Conservation (phyloP, 1,140 invertebrate genomes). For the Panagrolaimus sp. region DNA sequence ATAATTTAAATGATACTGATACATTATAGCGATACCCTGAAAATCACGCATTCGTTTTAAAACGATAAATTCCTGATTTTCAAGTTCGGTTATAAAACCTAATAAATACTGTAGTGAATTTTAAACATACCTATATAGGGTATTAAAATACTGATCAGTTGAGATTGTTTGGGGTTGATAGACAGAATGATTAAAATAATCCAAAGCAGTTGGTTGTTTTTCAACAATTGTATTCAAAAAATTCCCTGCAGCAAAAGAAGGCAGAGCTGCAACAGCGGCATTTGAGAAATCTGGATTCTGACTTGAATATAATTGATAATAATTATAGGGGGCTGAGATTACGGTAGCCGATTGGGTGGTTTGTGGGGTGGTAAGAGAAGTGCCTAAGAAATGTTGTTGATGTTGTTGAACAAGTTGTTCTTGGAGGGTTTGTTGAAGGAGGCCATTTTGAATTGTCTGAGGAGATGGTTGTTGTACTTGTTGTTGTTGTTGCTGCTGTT, state of each 20-base stretch:
- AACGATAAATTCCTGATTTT: no score
- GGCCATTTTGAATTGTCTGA: background rate
- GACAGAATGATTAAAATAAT: background rate
- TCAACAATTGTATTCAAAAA: constrained; percentile 15
- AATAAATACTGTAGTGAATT: no score
- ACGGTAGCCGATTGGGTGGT: background rate
- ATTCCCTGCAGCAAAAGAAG: background rate
- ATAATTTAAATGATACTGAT: no score
- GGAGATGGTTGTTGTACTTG: background rate
- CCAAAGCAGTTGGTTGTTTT: background rate
- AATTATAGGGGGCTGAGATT: background rate
- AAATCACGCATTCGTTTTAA: no score
- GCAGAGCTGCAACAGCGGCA: background rate
- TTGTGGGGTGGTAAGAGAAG: background rate
- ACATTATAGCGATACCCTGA: no score
- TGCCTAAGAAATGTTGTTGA: constrained; percentile 2
- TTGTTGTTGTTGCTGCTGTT: no score
- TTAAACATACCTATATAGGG: constrained; percentile 4
- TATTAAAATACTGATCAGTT: background rate
- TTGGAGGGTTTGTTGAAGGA: background rate
- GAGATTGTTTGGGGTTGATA: background rate
- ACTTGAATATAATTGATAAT: background rate
- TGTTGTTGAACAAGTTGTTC: constrained; percentile 16
- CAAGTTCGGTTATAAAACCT: no score
- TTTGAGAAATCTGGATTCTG: background rate